These are phyloP conservation scores for Meloidogyne exigua DNA, from an alignment of 1,140 invertebrate species.

Conservation along the genomic window DNA sequence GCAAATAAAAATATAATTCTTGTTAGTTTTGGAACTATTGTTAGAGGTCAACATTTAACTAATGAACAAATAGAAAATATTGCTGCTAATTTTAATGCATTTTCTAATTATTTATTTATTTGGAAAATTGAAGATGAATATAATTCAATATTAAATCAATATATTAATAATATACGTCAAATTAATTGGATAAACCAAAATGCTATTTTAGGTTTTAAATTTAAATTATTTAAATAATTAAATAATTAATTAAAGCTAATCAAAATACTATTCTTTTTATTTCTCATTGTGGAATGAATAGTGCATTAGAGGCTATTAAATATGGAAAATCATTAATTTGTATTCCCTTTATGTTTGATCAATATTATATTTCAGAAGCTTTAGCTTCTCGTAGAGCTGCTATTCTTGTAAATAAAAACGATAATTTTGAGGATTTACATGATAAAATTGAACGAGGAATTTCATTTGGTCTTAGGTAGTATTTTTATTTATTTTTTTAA, in stretches of 20 bases:
- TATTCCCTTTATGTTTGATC: conserved; percentile 67
- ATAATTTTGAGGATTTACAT: not conserved
- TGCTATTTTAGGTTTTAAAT: not conserved
- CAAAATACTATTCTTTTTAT: conserved; percentile 23
- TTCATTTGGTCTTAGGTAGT: too few relatives aligned
- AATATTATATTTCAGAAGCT: conserved; percentile 30
- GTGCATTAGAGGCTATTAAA: conserved; percentile 78
- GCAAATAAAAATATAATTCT: not conserved
- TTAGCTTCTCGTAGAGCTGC: conserved; percentile 24
- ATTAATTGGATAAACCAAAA: not conserved
- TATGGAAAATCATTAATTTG: conserved; percentile 76
- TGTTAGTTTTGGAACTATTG: not conserved
- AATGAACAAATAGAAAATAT: not conserved
- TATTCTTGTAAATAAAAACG: conserved; percentile 7
- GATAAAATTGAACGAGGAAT: not conserved
- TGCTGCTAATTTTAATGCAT: not conserved
- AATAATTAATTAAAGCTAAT: conserved; percentile 33
- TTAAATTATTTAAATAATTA: not conserved
- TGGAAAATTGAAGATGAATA: not conserved
- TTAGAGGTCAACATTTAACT: not conserved
- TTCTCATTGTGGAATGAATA: conserved; percentile 74
- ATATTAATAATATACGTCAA: not conserved
- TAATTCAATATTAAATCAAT: not conserved
- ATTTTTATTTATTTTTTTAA: too few relatives aligned
- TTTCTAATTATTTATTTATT: not conserved